Evolutionary conservation across 2,113 vertebrate species (phyloP).

Genomic region (Saimiri boliviensis): DNA sequence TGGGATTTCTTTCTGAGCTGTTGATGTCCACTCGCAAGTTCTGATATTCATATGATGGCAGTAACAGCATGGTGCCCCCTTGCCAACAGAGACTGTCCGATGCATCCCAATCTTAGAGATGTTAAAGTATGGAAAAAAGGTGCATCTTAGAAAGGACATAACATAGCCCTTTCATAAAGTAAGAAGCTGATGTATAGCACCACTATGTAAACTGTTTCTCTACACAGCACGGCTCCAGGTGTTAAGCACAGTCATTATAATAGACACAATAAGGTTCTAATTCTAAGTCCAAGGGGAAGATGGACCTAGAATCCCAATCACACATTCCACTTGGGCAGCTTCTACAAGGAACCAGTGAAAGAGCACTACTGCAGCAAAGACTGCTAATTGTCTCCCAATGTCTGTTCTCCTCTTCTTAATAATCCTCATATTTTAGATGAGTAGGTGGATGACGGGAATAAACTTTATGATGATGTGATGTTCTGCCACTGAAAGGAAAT

Average conservation of each 20-base stretch:
- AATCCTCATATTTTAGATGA: background rate
- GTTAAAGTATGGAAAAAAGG: background rate
- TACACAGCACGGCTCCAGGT: background rate
- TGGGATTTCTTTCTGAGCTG: background rate
- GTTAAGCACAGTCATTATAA: background rate
- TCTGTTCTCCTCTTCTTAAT: background rate
- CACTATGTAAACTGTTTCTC: background rate
- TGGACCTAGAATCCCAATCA: background rate
- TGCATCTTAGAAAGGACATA: background rate
- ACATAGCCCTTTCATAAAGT: background rate
- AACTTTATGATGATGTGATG: background rate
- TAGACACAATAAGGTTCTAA: background rate
- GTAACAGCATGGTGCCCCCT: background rate
- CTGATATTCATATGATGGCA: accelerated
- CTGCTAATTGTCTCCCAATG: too few species aligned
- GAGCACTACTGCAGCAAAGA: background rate
- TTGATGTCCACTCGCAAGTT: background rate
- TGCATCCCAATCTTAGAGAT: background rate
- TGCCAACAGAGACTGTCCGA: background rate
- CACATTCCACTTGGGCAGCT: background rate
- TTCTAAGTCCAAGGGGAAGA: background rate
- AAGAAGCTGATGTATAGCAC: background rate
- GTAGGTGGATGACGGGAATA: background rate
- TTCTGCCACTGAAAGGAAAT: background rate
- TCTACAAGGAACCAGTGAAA: background rate